phyloP scores from a whole-genome alignment of 2,113 vertebrate species.

The Cinclus mexicanus region DNA sequence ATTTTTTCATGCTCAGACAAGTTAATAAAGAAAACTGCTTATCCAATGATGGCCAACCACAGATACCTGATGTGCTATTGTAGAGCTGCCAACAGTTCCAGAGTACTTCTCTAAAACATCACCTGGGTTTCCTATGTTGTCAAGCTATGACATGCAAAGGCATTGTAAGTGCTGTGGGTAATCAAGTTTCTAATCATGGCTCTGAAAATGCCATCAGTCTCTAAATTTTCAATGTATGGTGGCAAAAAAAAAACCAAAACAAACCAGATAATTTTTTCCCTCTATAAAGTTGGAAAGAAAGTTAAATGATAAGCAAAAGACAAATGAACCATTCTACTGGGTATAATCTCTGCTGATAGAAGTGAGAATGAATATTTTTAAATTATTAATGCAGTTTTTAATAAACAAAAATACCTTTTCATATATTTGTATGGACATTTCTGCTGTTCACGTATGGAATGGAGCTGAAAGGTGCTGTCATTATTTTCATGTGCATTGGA shows the following conservation, averaged over 20 bases:
- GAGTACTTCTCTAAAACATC: not conserved
- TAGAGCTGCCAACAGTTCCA: not conserved
- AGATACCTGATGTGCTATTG: not conserved
- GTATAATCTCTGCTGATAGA: not conserved
- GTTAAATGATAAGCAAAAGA: not conserved
- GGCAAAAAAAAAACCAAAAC: not conserved
- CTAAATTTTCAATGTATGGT: not conserved
- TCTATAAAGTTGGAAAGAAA: not conserved
- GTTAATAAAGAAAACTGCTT: conserved; percentile 4
- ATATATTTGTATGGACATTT: not conserved
- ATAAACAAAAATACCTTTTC: not conserved
- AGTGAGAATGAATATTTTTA: not conserved
- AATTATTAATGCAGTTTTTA: not conserved
- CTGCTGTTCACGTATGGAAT: not conserved
- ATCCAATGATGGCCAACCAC: not conserved
- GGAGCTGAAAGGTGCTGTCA: not conserved
- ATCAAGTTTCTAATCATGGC: not conserved
- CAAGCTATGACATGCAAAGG: not conserved
- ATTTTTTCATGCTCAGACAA: not conserved
- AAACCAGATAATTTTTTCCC: not conserved
- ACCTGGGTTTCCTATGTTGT: not conserved
- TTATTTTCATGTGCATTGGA: not conserved
- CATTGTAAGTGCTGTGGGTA: not conserved
- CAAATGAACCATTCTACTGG: not conserved
- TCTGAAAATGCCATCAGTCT: not conserved